Base-by-base conservation (phyloP, 2,888 invertebrate genomes). In the Phania funesta region DNA sequence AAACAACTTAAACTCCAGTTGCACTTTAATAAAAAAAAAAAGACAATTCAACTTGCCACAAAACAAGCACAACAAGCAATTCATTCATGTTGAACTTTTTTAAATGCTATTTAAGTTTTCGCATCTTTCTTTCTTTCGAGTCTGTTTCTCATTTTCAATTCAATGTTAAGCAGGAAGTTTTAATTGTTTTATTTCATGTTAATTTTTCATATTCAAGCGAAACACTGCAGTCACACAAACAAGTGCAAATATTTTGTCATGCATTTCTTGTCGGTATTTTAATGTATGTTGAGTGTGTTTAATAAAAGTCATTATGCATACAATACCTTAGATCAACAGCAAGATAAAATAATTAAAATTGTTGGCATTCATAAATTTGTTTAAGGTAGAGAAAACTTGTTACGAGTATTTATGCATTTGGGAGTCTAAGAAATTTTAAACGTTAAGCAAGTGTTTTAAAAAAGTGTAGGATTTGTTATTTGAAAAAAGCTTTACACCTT, bases 301-400 rank as follows among this genome's bases (percentile, higher is more conserved):
- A 82, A 78, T 82, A 74, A 71, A 75, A 74, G 46, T 70, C 56
- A 74, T 82, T 82, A 75, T 82, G 71, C 70, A 75, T 78, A 58
- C 56, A 64, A 73, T 73, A 65, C 46, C 24, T 60, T 8, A 78
- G 70, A 70, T 78, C 74, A 75, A 54, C 74, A 78, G 58, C 29
- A 60, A 50, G 76, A 76, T 76, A 62, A 76, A 74, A 70, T 75
- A 82, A 78, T 78, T 82, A 65, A 58, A 70, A 52, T 70, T 65
- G 52, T 64, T 75, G 82, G 20, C 78, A 70, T 64, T 78, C 70
- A 78, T 78, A 78, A 78, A 65, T 58, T 35, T 73, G 41, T 50
- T 44, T 20, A n/a, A 38, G 24, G 22, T 18, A 60, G 35, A 64
- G 56, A 70, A 50, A 38, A 13, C 38, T 38, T 13, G 13, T 38